Evolutionary conservation across 2,888 invertebrate species (phyloP).

Genomic region (Silvanus unidentatus): DNA sequence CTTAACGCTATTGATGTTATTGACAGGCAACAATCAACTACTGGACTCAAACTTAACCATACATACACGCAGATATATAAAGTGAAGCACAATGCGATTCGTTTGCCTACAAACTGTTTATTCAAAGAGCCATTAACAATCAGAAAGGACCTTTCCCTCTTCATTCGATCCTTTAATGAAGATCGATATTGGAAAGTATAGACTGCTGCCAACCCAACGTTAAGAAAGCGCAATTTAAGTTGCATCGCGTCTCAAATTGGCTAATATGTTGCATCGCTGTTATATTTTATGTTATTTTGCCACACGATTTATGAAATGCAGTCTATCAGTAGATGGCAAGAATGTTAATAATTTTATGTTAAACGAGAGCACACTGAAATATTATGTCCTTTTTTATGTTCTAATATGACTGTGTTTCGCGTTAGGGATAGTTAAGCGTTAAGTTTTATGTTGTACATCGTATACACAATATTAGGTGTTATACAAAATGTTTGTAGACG

Average conservation of each 20-base stretch:
- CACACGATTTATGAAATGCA: no score
- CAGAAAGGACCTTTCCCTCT: no score
- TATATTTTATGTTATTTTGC: slow-evolving; percentile 29
- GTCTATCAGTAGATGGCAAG: not conserved
- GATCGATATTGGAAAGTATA: no score
- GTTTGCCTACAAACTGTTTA: not conserved
- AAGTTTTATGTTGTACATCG: slow-evolving; percentile 30
- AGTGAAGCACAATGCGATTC: slow-evolving; percentile 4
- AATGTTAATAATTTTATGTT: slow-evolving; percentile 2
- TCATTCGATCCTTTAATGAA: no score
- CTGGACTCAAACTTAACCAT: not conserved
- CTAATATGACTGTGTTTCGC: slow-evolving; percentile 31
- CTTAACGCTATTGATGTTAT: slow-evolving; percentile 23
- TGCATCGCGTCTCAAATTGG: no score
- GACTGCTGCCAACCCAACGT: no score
- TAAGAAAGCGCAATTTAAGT: no score
- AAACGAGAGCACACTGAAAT: slow-evolving; percentile 4
- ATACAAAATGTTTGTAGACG: slow-evolving; percentile 13
- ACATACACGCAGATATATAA: not conserved
- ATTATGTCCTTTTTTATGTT: slow-evolving; percentile 25
- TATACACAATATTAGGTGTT: slow-evolving; percentile 28
- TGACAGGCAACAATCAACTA: slow-evolving; percentile 20
- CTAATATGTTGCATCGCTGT: not conserved
- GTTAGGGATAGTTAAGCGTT: slow-evolving; percentile 25
- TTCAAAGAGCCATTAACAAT: no score